Base-by-base conservation (phyloP, 2,797 vertebrate genomes). In the Pangasius krempfi region DNA sequence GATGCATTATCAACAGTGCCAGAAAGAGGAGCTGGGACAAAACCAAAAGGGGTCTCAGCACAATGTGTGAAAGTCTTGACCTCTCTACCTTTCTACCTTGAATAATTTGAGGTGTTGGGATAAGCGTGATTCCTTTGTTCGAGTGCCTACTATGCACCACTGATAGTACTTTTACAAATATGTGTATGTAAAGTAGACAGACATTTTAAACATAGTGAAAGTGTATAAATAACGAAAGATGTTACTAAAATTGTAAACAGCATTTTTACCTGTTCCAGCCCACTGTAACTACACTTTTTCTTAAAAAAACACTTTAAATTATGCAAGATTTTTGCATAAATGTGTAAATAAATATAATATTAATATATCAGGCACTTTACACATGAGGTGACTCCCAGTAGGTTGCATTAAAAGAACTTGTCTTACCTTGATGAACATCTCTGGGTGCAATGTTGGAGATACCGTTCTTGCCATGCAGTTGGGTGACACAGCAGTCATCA, bases 401-500 rank as follows among this genome's bases (percentile, higher is more conserved):
- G 30, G 13, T 22, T 66, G 50, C 37, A 27, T 54, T 56, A 25
- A n/a, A 78, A n/a, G 6, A 78, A 64, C 27, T 18, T 44, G 80
- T 86, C 97, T 96, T 97, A 99, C 98, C 98, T 93, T 97, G 97
- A 5, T 96, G 96, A 91, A 98, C 97, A 85, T 98, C 97, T 27
- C 98, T 96, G 82, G 97, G 97, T 4, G 98, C 96, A 89, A 98
- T 95, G 60, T 87, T 87, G 88, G 97, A 97, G 54, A 98, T 95
- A 68, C 96, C 98, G 80, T 96, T 97, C 83, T 96, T 98, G 56
- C 98, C 97, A 91, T 98, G 98, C 93, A 97, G 95, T 92, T 98
- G 97, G 0, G 98, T 97, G 93, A 98, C 97, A 14, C 97, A 98
- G 95, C 97, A 98, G 90, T 94, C 95, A 22, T 96, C 95, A 6